Evolutionary conservation across 1,140 invertebrate species (phyloP).

Genomic region (Trichomalopsis sarcophagae): DNA sequence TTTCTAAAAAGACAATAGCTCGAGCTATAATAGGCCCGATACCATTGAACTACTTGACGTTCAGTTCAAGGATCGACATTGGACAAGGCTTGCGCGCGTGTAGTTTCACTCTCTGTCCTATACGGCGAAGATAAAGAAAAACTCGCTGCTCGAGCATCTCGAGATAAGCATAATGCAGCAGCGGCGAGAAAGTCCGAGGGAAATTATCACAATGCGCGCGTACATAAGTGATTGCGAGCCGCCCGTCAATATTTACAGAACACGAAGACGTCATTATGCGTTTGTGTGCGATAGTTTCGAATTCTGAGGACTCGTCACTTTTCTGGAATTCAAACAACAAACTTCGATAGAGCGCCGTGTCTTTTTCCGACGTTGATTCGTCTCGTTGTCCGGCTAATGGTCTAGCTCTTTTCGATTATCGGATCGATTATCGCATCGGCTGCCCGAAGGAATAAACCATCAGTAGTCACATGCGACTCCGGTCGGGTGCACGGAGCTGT

Average conservation of each 20-base stretch:
- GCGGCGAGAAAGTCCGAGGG: neutral
- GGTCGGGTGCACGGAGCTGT: neutral
- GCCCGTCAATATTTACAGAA: constrained; percentile 9
- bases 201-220: neutral
- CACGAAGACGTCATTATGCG: neutral
- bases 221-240: neutral
- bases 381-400: neutral
- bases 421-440: neutral
- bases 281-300: neutral
- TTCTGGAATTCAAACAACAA: neutral
- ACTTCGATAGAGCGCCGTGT: neutral
- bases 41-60: constrained; percentile 40
- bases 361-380: neutral
- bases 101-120: neutral
- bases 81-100: neutral
- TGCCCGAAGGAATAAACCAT: neutral
- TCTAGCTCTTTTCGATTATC: neutral
- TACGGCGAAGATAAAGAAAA: neutral
- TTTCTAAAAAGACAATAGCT: constrained; percentile 37
- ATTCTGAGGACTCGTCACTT: constrained; percentile 1
- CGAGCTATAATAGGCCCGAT: neutral
- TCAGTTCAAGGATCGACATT: constrained; percentile 37
- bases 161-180: neutral
- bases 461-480: neutral
- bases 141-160: neutral